phyloP scores from a whole-genome alignment of 2,113 vertebrate genomes.

The Morphnarchus princeps region DNA sequence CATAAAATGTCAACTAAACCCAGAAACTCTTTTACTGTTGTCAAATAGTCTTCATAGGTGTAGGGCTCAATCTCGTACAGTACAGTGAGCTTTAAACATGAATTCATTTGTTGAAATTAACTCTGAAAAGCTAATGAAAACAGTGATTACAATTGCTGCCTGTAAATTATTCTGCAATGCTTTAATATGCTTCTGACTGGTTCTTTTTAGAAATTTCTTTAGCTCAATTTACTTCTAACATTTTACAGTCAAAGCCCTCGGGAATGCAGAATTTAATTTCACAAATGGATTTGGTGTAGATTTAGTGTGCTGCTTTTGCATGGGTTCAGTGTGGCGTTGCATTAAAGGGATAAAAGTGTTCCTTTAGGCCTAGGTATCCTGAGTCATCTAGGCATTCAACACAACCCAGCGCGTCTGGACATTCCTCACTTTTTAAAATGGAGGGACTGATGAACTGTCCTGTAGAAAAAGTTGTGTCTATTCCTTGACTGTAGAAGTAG shows the following conservation, averaged over 20 bases:
- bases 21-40: neutral
- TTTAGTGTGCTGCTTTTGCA: neutral
- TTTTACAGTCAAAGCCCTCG: neutral
- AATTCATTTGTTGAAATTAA: conserved; percentile 59
- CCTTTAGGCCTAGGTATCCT: neutral
- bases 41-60: conserved; percentile 8
- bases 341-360: neutral
- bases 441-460: neutral
- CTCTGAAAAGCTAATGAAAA: conserved; percentile 43
- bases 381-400: neutral
- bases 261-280: neutral
- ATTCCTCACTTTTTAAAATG: neutral
- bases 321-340: neutral
- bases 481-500: neutral
- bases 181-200: conserved; percentile 9
- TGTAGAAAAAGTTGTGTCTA: neutral
- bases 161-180: conserved; percentile 3
- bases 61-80: conserved; percentile 2
- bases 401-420: neutral
- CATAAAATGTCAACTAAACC: conserved; percentile 11
- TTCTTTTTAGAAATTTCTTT: neutral
- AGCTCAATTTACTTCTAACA: neutral
- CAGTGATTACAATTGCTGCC: neutral
- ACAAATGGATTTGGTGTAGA: neutral
- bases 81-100: conserved; percentile 43